A percentile compares a stretch with the other conserved stretches of the same genome.
Evolutionary conservation across 2,797 vertebrate genomes (phyloP).

Genomic region (Myotis planiceps): DNA sequence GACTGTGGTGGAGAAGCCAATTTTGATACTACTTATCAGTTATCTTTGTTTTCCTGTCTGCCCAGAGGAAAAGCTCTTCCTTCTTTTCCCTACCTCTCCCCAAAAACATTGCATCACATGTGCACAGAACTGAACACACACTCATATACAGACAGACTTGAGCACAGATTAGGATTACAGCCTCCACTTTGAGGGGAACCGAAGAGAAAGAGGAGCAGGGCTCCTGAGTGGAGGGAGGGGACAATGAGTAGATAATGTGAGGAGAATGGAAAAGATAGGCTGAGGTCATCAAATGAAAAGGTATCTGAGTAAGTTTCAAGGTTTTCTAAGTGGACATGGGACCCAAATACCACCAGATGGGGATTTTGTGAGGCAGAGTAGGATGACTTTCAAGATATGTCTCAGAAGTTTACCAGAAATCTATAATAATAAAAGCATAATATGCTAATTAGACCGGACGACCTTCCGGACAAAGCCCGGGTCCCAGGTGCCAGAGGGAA

Average conservation of each 20-base stretch:
- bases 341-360: not conserved
- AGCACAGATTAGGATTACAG: not conserved
- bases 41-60: not conserved
- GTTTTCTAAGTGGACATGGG: not conserved
- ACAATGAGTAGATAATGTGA: not conserved
- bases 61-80: not conserved
- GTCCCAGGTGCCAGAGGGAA: too few relatives aligned
- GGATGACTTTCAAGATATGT: not conserved
- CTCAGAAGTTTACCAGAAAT: not conserved
- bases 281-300: not conserved
- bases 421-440: too few relatives aligned
- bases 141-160: not conserved
- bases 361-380: not conserved
- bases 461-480: too few relatives aligned
- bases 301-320: not conserved
- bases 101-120: not conserved
- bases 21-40: not conserved
- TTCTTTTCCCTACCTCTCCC: not conserved
- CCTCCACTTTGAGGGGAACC: not conserved
- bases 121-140: not conserved
- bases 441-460: too few relatives aligned
- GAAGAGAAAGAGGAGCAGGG: not conserved
- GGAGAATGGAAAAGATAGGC: not conserved
- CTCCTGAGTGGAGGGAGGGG: not conserved
- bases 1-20: not conserved